Conservation (phyloP, 2,888 invertebrate species). For the Chalcosyrphus nemorum region DNA sequence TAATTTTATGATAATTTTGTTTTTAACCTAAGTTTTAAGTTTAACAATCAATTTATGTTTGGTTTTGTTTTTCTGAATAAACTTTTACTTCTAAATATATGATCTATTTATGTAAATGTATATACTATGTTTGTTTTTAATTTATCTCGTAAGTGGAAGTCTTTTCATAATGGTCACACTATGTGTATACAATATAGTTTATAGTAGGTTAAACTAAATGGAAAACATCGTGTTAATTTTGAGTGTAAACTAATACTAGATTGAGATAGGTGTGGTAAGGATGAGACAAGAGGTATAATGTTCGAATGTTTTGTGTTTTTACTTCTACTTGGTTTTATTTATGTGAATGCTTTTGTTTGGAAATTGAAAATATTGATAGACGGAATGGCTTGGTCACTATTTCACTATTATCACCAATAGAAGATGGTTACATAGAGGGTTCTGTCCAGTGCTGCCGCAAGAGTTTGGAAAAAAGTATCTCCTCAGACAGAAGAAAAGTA, state of each 20-base stretch:
- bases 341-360: neutral
- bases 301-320: neutral
- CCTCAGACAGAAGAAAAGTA: no score
- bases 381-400: no score
- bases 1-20: neutral
- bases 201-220: conserved; percentile 14
- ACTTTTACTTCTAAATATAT: conserved; percentile 69
- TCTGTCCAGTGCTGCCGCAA: no score
- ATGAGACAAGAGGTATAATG: neutral
- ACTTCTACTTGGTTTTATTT: neutral
- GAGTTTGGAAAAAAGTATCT: no score
- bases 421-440: no score
- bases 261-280: conserved; percentile 19
- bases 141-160: conserved; percentile 61
- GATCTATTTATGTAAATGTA: conserved; percentile 55
- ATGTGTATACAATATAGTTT: conserved; percentile 49
- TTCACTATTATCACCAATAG: no score
- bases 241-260: conserved; percentile 19
- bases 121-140: conserved; percentile 34
- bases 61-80: conserved; percentile 58
- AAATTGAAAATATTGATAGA: neutral
- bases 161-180: conserved; percentile 70
- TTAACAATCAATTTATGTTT: conserved; percentile 15
- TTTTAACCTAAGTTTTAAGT: neutral
- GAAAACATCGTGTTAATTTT: conserved; percentile 8